Evolutionary conservation across 2,888 invertebrate species (phyloP).

Genomic region (Noctua fimbriata): DNA sequence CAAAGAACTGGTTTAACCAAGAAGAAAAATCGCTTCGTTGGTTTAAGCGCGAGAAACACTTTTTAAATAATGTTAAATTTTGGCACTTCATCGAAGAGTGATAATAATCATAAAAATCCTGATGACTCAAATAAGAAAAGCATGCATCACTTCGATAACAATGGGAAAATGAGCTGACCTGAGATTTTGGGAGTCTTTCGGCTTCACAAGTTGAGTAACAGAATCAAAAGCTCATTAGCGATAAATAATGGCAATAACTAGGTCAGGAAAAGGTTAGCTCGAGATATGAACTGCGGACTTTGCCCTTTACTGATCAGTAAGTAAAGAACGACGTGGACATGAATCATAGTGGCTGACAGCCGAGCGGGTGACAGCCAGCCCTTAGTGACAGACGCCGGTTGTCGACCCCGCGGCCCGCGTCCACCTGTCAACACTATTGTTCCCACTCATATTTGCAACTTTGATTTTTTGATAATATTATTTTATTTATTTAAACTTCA

Average conservation of each 20-base stretch:
- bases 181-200: neutral
- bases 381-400: constrained; percentile 44
- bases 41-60: neutral
- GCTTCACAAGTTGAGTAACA: neutral
- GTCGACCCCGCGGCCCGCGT: constrained; percentile 52
- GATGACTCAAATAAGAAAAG: neutral
- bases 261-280: constrained; percentile 10
- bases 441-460: constrained; percentile 13
- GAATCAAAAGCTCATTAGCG: constrained; percentile 11
- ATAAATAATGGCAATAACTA: constrained; percentile 20
- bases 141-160: neutral
- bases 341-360: constrained; percentile 37
- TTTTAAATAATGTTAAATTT: constrained; percentile 10
- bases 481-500: no score
- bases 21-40: neutral
- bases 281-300: constrained; percentile 19
- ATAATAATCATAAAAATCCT: neutral
- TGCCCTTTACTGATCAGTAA: constrained; percentile 30
- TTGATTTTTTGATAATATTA: no score
- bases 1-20: neutral
- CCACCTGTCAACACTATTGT: constrained; percentile 46
- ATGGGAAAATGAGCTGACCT: neutral
- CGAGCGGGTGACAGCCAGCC: constrained; percentile 20
- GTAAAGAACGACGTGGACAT: constrained; percentile 16
- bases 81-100: constrained; percentile 6